Evolutionary conservation across 2,888 invertebrate species (phyloP).

Genomic region (Mantis religiosa): DNA sequence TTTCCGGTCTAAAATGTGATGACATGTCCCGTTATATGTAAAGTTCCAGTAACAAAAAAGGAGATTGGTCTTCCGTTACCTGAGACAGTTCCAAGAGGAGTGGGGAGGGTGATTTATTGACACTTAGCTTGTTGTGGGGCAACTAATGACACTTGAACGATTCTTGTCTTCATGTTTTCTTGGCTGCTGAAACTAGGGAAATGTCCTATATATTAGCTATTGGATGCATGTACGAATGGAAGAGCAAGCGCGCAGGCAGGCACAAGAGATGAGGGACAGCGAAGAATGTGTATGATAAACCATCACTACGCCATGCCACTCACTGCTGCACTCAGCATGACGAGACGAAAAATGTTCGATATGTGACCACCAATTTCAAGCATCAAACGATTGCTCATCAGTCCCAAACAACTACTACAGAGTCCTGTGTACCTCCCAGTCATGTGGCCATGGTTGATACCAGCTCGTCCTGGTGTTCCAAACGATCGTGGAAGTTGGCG

Average conservation of each 20-base stretch:
- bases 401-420: conserved; percentile 28
- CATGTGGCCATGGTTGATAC: conserved; percentile 11
- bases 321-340: neutral
- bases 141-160: neutral
- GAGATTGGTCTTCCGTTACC: neutral
- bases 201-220: neutral
- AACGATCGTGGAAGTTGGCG: neutral
- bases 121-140: neutral
- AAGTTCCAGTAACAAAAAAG: conserved; percentile 10
- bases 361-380: conserved; percentile 4
- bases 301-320: neutral
- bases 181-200: neutral
- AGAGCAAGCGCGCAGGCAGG: neutral
- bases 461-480: conserved; percentile 3
- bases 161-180: conserved; percentile 1
- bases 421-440: conserved; percentile 29
- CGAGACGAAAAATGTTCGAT: neutral
- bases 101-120: neutral
- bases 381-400: conserved; percentile 3
- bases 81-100: conserved; percentile 3
- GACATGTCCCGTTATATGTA: neutral
- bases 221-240: neutral
- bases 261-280: neutral
- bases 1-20: neutral
- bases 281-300: neutral